These are phyloP conservation scores for Drosophila pseudoananassae DNA, from an alignment of 1,140 invertebrate genomes.

Conservation along the genomic window DNA sequence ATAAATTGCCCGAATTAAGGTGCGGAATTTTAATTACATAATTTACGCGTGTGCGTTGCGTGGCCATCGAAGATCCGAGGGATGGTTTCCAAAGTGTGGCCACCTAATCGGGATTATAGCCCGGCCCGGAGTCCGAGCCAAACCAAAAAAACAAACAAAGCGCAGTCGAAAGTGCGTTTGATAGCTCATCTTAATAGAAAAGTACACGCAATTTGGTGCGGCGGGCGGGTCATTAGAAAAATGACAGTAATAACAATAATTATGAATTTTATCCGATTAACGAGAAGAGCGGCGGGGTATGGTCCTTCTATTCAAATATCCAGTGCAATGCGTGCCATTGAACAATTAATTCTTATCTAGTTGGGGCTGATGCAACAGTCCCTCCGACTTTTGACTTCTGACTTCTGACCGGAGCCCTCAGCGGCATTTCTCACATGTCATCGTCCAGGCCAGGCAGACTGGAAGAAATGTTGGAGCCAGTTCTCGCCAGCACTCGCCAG, in stretches of 20 bases:
- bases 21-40: constrained; percentile 84
- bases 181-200: constrained; percentile 84
- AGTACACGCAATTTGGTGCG: constrained; percentile 76
- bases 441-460: constrained; percentile 43
- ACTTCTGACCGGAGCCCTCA: constrained; percentile 15
- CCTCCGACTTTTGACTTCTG: constrained; percentile 24
- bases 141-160: constrained; percentile 47
- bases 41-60: constrained; percentile 78
- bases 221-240: constrained; percentile 71
- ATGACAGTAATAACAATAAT: constrained; percentile 84
- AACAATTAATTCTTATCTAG: constrained; percentile 83
- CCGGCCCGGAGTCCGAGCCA: not conserved
- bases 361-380: constrained; percentile 78
- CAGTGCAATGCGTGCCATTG: constrained; percentile 81
- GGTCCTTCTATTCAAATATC: constrained; percentile 69
- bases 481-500: too few species aligned
- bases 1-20: constrained; percentile 83
- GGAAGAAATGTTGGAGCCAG: not conserved
- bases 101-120: constrained; percentile 19
- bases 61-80: constrained; percentile 22
- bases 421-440: constrained; percentile 75
- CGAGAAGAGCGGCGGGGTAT: constrained; percentile 33
- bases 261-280: constrained; percentile 84
- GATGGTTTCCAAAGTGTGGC: constrained; percentile 17
- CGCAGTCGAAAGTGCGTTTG: constrained; percentile 73